Evolutionary conservation across 2,888 invertebrate genomes (phyloP).

Genomic region (Machimus rusticus): DNA sequence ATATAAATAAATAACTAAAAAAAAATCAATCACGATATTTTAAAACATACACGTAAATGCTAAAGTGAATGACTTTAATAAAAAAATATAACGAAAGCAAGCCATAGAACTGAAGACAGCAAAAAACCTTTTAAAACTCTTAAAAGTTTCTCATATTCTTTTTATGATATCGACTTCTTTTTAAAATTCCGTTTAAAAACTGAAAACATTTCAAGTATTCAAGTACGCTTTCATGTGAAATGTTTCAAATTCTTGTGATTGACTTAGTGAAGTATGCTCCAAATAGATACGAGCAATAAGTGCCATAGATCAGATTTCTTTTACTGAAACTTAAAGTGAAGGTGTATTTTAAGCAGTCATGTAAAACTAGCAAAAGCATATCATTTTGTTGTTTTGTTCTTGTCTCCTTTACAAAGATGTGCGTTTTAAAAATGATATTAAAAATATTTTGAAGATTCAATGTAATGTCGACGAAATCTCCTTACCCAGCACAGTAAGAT

Average conservation of each 20-base stretch:
- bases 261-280: background rate
- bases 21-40: too few relatives aligned
- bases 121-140: background rate
- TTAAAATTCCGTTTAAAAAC: background rate
- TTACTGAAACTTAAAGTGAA: too few relatives aligned
- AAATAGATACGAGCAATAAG: too few relatives aligned
- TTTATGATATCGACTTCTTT: background rate
- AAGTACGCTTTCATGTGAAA: background rate
- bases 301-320: too few relatives aligned
- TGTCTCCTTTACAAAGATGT: too few relatives aligned
- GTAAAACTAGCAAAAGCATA: too few relatives aligned
- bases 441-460: too few relatives aligned
- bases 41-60: too few relatives aligned
- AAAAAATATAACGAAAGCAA: background rate
- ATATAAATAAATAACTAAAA: background rate
- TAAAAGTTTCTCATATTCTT: background rate
- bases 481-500: constrained; percentile 78
- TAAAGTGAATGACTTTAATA: background rate
- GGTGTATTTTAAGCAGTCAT: too few relatives aligned
- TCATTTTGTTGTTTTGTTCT: too few relatives aligned
- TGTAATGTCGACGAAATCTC: background rate
- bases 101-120: background rate
- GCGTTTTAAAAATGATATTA: too few relatives aligned
- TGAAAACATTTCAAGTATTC: background rate
- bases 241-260: background rate